Base-by-base conservation (phyloP, 2,888 invertebrate species). In the Acleris literana region DNA sequence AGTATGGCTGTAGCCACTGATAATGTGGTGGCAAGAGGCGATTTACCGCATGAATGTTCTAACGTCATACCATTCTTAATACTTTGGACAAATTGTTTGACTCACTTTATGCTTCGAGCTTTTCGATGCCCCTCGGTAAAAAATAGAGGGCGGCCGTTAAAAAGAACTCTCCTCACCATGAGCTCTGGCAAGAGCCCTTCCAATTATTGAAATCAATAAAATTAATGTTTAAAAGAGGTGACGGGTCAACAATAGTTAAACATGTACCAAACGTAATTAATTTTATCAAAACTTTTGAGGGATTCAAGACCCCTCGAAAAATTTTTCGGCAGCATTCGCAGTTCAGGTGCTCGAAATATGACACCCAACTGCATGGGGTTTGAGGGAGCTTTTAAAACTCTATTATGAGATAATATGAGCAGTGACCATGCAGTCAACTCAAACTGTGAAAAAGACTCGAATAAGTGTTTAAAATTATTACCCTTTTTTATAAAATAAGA, bases 381-480 rank as follows among this genome's bases (percentile, higher is more conserved):
- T 59, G 68, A 69, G 51, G 65, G 70, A n/a, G 69, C 70, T 9
- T 68, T 54, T 53, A 69, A 70, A 66, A 20, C 68, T 20, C 51
- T 70, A 11, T 20, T 70, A 22, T 49, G 69, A 46, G 69, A 66
- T 54, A 65, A 68, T 62, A 68, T 59, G 25, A 64, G 53, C 25
- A 46, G 53, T 22, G 22, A 22, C 22, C 22, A 22, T 22, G 22
- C 22, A 22, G 22, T 22, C 22, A 22, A 22, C 22, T 22, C 22
- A 3, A 22, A 22, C 22, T 22, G 22, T 22, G 22, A 22, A 22
- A 22, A 20, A 20, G 20, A 22, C 3, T 3, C 22, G 2, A 3
- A 3, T 22, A 22, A 22, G 22, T 22, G 22, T 22, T 22, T 3
- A 3, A 22, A 22, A 22, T 18, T 25, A 52, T 39, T 52, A 60